Conservation (phyloP, 1,140 invertebrate genomes). For the Drosophila fuyamai region DNA sequence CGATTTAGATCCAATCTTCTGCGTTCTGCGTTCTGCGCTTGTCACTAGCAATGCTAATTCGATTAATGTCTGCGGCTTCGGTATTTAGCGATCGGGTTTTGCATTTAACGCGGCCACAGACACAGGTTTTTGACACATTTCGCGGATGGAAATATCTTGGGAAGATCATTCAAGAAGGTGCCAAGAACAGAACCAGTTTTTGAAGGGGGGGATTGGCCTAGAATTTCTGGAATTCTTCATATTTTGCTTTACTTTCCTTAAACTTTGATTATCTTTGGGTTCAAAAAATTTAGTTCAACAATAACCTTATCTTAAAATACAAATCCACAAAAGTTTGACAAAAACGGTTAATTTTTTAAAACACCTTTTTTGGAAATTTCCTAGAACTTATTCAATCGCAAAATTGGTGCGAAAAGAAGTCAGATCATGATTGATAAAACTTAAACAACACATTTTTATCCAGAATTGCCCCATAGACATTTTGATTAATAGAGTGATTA, state of each 20-base stretch:
- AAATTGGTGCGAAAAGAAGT: conserved; percentile 1
- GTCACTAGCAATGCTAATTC: conserved; percentile 67
- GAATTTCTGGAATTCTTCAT: conserved; percentile 16
- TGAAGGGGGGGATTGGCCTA: conserved; percentile 9
- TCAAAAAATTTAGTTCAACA: too few species aligned
- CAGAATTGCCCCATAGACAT: not conserved
- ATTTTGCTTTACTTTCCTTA: too few species aligned
- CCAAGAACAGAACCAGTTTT: conserved; percentile 24
- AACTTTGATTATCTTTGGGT: not conserved
- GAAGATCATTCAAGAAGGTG: conserved; percentile 10
- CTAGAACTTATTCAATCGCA: conserved; percentile 3
- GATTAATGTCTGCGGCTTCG: conserved; percentile 54
- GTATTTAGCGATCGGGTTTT: conserved; percentile 46
- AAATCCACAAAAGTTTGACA: not conserved
- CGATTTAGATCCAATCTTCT: conserved; percentile 28
- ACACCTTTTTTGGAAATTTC: conserved; percentile 1
- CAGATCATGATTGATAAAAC: conserved; percentile 3
- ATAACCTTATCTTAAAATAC: too few species aligned
- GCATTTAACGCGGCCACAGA: conserved; percentile 57
- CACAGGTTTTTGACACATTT: conserved; percentile 50
- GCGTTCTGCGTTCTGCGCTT: conserved; percentile 26
- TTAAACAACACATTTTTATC: not conserved
- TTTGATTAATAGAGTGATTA: conserved; percentile 17
- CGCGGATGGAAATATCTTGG: conserved; percentile 9
- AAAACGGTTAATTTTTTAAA: not conserved